Base-by-base conservation (phyloP, 92 coral and sea anemone genomes). In the Desmophyllum pertusum region DNA sequence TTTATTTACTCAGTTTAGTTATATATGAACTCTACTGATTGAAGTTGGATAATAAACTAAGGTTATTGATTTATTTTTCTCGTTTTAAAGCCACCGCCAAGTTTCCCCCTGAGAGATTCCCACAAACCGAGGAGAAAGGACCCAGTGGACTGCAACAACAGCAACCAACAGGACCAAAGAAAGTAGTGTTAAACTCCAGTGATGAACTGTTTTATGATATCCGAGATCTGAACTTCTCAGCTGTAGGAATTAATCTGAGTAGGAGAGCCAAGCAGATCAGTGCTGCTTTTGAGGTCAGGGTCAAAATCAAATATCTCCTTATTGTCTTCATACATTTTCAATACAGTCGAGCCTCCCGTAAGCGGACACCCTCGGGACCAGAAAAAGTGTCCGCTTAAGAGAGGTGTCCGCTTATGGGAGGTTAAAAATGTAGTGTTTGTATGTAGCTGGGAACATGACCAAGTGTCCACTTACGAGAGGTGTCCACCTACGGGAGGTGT, bases 211-310 rank as follows among this genome's bases (percentile, higher is more conserved):
- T 79, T 79, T 85, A 89, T 48, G 99, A 96, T 43, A 90, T 96
- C 23, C 86, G 99, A 71, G 99, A 96, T 89, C 81, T 87, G 88
- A 96, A 96, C 90, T 96, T 96, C 88, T 96, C 98, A 9, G 99
- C 97, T 59, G 99, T 96, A 30, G 99, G 99, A 42, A 90, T 95
- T 70, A 93, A 94, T 0, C 81, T 96, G 85, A 96, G 99, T 76
- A 91, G 90, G 62, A 93, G 70, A 85, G 99, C 99, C 38, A 96
- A 94, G 86, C 94, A 96, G 76, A 96, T 96, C 78, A 94, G 98
- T 86, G 99, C 99, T 37, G 98, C 95, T 23, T 96, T 96, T 83
- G 99, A 96, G 97, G 99, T 96, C 19, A 10, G 86, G 59, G 29
- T 19, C 51, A 51, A 42, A 59, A 59, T n/a, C 2, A 23, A 23